Evolutionary conservation across 2,797 vertebrate species (phyloP), one percentile per base, ranked within the genome.

Genomic region (Leptatherina wallacei): DNA sequence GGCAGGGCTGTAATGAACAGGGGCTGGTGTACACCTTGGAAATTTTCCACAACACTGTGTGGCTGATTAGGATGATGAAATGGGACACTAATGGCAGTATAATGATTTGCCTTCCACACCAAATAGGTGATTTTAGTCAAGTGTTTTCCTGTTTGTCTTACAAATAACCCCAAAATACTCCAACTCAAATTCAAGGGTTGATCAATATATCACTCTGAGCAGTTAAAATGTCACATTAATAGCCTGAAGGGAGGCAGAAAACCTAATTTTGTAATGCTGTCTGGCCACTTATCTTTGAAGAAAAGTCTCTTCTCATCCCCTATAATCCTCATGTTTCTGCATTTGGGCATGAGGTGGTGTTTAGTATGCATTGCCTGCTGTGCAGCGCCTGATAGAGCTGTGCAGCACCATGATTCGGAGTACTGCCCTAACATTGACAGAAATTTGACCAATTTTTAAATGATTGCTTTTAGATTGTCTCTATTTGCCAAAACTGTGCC

Each of bases 1-100:
- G 64, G 88, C 89, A 90, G 89, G 88, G 91, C 91, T 92, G 91
- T 91, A 91, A 76, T 51, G 81, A 91, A 88, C 73, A 56, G 69
- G 82, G 81, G 73, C 86, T 77, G 47, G 11, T 57, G 52, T 71
- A 60, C 67, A 75, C 32, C 56, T 61, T 35, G 35, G 52, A 55
- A 58, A 75, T 36, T 35, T 36, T 24, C 18, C 40, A 29, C 38
- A 52, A 56, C 61, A 9, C 57, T 65, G 1, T 54, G 24, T 44
- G 12, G 40, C 12, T 38, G 38, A 29, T 64, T 70, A 27, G 54
- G 9, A 54, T 57, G n/a, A 52, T 62, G 32, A 32, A 69, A 69
- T 36, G 20, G 3, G 47, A 51, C 40, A 57, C 59, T 54, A 59
- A 38, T 68, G 30, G 38, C 69, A 49, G n/a, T 33, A 33, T 64